Evolutionary conservation across 1,140 invertebrate species (phyloP).

Genomic region (Araneus ventricosus): DNA sequence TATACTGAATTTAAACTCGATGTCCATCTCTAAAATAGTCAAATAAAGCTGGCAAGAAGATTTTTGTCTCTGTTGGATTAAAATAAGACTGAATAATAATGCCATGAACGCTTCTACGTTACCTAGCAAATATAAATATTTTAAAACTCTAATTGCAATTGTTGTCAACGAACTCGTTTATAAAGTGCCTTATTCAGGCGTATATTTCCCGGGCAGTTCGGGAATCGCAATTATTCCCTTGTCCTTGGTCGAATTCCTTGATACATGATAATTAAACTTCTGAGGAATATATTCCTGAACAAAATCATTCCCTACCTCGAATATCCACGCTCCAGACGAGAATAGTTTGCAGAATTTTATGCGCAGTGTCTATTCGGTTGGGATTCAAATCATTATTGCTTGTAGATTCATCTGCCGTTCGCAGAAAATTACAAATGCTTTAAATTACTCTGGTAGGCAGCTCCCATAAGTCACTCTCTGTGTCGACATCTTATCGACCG

Average conservation of each 20-base stretch:
- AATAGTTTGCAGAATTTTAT: neutral
- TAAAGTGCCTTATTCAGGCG: too few relatives aligned
- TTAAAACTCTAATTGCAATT: too few relatives aligned
- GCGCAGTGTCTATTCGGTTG: neutral
- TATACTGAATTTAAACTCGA: too few relatives aligned
- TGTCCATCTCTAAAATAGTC: too few relatives aligned
- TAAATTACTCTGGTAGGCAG: slow-evolving; percentile 7
- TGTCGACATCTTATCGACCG: slow-evolving; percentile 28
- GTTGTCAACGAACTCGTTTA: too few relatives aligned
- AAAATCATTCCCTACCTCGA: neutral
- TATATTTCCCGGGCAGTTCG: neutral
- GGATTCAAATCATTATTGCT: slow-evolving; percentile 40
- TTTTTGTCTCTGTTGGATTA: too few relatives aligned
- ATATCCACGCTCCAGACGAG: neutral
- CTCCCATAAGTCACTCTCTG: slow-evolving; percentile 9
- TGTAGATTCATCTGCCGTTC: neutral
- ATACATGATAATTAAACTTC: slow-evolving; percentile 31
- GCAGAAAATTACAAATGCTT: slow-evolving; percentile 31
- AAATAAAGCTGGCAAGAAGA: too few relatives aligned
- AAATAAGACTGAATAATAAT: too few relatives aligned
- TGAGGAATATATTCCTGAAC: neutral
- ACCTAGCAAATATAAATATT: too few relatives aligned
- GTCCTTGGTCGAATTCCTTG: neutral
- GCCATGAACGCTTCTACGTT: too few relatives aligned
- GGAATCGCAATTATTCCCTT: neutral